Evolutionary conservation across 2,888 invertebrate species (phyloP), one percentile per base, ranked within the genome.

Genomic region (Macrosoma leucophasiata): DNA sequence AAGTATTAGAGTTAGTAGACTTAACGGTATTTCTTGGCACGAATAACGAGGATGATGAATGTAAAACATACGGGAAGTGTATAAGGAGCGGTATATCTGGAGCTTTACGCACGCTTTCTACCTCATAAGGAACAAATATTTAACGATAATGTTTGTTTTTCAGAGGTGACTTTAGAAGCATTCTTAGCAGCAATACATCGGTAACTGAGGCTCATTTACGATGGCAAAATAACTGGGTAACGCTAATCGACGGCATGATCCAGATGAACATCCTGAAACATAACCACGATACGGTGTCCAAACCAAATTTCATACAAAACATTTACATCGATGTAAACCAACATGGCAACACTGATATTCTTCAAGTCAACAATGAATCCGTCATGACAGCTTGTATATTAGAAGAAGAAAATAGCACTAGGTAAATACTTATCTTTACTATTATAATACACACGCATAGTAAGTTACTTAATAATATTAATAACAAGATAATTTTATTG

Each of bases 221-320:
- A 22, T 94, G 93, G 93, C 79, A 85, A 9, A 86, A 87, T 29
- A 92, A 93, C 61, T 96, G 94, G 94, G 88, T 91, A 0, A 87
- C 91, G 3, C 90, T 93, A 50, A 81, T 96, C 50, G 95, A 96
- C 64, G 90, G 91, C 0, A 87, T 96, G 85, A 66, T 96, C 9
- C 95, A 96, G 72, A 86, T 93, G 36, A 84, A 88, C 30, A 82
- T 90, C 5, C 55, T 93, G 10, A 85, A 86, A 15, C 74, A 86
- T 23, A 75, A 87, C 7, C 77, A 87, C 2, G 84, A 89, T 29
- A 82, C 86, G 1, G 73, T 92, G 0, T 78, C 88, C 25, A 73
- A 90, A 10, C 92, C 92, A 0, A 89, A 88, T 0, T 49, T 49
- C 1, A 57, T 74, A 2, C 54, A 54, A 22, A 54, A 41, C 8